Base-by-base conservation (phyloP, 2,113 vertebrate genomes). In the Copsychus sechellarum region DNA sequence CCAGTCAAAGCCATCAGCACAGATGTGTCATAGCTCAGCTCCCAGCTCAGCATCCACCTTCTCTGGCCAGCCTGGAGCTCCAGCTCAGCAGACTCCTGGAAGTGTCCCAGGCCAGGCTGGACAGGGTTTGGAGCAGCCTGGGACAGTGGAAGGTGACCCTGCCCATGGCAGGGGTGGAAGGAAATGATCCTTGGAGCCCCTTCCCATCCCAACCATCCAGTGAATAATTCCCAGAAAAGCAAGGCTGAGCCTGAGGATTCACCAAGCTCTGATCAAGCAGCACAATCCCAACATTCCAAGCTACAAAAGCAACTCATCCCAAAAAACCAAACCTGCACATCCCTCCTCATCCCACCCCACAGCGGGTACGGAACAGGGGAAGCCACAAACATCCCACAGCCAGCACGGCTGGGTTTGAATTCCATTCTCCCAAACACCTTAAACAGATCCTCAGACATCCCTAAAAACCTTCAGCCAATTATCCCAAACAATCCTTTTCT, bases 291-390 rank as follows among this genome's bases (percentile, higher is more conserved):
- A 58, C 1, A 0, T 23, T 12, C n/a, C 0, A 0, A 84, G 21
- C 42, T 31, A 3, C 22, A 9, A 47, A 33, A 62, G 2, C 14
- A 45, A 5, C 34, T 56, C 43, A 47, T 54, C 47, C 81, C 50
- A 64, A 51, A 65, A 23, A 15, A 1, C 7, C 3, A 56, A 5
- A 11, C 13, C 2, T 0, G 2, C 14, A 1, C 22, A 0, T 5
- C 38, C 23, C 15, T 50, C 18, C 40, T 12, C 36, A 14, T 18
- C 43, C 15, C 40, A 22, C 6, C 25, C 57, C 2, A 0, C 36
- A 5, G 61, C 2, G 0, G 31, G 36, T 3, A 16, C 1, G 0
- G 38, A 17, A 40, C 0, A 0, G 3, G 57, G 15, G 10, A 23
- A 73, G n/a, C 16, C 88, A 40, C n/a, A 4, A 4, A 22, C 8